Evolutionary conservation across 2,888 invertebrate species (phyloP).

Genomic region (Andricus curvator): DNA sequence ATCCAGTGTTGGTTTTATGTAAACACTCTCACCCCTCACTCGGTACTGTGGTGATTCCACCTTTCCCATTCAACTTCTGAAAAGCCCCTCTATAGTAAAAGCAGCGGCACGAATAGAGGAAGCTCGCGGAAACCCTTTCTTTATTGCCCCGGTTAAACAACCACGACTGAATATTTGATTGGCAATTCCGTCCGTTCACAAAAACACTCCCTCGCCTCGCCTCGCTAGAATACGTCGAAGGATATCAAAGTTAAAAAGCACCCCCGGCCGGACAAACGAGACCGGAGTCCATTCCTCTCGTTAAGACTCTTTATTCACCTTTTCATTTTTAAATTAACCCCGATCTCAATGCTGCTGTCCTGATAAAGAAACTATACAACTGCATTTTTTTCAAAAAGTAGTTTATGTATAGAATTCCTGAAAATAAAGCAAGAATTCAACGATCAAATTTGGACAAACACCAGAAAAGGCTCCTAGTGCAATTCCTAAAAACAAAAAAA

Average conservation of each 20-base stretch:
- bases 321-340: conserved; percentile 31
- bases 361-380: too few species aligned
- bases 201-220: conserved; percentile 50
- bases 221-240: conserved; percentile 18
- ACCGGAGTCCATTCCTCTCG: neutral
- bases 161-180: conserved; percentile 69
- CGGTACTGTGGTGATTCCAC: conserved; percentile 37
- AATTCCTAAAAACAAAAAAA: too few species aligned
- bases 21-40: conserved; percentile 56
- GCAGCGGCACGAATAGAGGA: conserved; percentile 55
- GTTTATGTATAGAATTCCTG: too few species aligned
- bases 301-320: conserved; percentile 15
- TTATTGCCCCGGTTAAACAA: conserved; percentile 67
- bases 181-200: conserved; percentile 67
- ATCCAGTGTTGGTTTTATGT: conserved; percentile 59
- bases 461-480: too few species aligned
- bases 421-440: too few species aligned
- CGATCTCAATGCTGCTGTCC: neutral
- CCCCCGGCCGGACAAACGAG: neutral
- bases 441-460: too few species aligned
- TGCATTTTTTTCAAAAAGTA: too few species aligned
- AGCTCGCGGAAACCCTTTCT: conserved; percentile 56
- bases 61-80: conserved; percentile 58
- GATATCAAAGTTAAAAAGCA: conserved; percentile 22
- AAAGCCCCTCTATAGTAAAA: conserved; percentile 58